Evolutionary conservation across 1,140 invertebrate genomes (phyloP).

Genomic region (Drosophila melanogaster): Release_6_plus_ISO1_MT NC_004354.4:16140501-16141000

Average conservation of each 20-base stretch:
- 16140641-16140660: not conserved
- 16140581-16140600: slow-evolving; percentile 32
- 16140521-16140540: slow-evolving; percentile 46
- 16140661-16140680: not conserved
- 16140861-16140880: too few relatives aligned
- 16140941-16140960: slow-evolving; percentile 51
- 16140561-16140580: slow-evolving; percentile 25
- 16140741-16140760: too few relatives aligned
- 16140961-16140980: slow-evolving; percentile 48
- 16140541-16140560: slow-evolving; percentile 51
- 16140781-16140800: too few relatives aligned
- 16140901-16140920: too few relatives aligned
- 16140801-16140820: too few relatives aligned
- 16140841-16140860: too few relatives aligned
- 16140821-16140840: too few relatives aligned
- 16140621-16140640: slow-evolving; percentile 46
- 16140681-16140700: too few relatives aligned
- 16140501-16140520: slow-evolving; percentile 9
- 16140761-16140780: too few relatives aligned
- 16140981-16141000: slow-evolving; percentile 53
- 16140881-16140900: too few relatives aligned
- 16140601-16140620: slow-evolving; percentile 35
- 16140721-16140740: too few relatives aligned
- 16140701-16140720: too few relatives aligned
- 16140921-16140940: slow-evolving; percentile 10